Conservation (phyloP, 2,888 invertebrate genomes). For the Flexamia atlantica region DNA sequence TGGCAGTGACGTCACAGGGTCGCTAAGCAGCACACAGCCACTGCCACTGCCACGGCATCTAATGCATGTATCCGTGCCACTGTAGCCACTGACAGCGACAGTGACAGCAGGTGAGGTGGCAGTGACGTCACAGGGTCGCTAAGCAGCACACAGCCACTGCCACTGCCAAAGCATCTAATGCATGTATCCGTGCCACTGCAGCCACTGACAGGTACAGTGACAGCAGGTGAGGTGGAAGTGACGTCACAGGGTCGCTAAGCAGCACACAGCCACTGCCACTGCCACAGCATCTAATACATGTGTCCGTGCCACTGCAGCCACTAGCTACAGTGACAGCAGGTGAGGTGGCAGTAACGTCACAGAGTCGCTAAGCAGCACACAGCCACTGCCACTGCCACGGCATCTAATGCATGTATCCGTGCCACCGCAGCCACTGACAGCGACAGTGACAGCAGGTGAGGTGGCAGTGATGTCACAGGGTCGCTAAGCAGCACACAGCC, state of each 20-base stretch:
- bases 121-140: conserved; percentile 44
- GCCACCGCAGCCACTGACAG: conserved; percentile 12
- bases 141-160: conserved; percentile 3
- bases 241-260: conserved; percentile 44
- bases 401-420: conserved; percentile 47
- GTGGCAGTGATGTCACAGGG: conserved; percentile 33
- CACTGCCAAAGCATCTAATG: conserved; percentile 41
- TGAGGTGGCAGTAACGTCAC: conserved; percentile 30
- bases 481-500: conserved; percentile 24
- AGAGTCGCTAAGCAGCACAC: conserved; percentile 29
- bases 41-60: conserved; percentile 14
- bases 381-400: conserved; percentile 1
- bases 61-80: conserved; percentile 49
- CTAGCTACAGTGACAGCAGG: not conserved
- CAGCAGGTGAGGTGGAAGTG: conserved; percentile 1
- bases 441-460: not conserved
- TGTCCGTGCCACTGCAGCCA: conserved; percentile 35
- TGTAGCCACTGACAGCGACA: not conserved
- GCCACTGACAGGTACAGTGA: not conserved
- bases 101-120: not conserved
- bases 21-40: conserved; percentile 23
- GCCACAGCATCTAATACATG: conserved; percentile 43
- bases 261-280: not conserved
- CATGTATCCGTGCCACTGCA: conserved; percentile 45
- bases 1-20: conserved; percentile 39